Percentiles rank a stretch among this genome's conserved stretches.
phyloP scores from a whole-genome alignment of 2,797 vertebrate species.

The Anguilla megastoma region DNA sequence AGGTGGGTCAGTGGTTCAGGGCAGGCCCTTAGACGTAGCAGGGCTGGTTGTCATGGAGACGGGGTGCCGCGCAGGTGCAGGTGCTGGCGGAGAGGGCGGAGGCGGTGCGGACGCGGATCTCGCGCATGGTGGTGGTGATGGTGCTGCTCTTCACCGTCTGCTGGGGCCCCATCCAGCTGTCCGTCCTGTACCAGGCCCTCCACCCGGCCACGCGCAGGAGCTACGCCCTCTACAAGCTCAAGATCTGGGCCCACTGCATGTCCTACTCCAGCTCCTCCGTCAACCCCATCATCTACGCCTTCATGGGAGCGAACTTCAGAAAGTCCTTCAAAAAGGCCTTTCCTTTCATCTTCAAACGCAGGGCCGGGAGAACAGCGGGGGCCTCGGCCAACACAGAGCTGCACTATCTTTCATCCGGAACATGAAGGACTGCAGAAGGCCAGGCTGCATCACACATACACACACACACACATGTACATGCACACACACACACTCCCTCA shows the following conservation, averaged over 20 bases:
- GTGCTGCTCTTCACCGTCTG: constrained; percentile 69
- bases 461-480: background rate
- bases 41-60: background rate
- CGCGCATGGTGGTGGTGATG: constrained; percentile 74
- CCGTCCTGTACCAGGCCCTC: constrained; percentile 72
- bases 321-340: constrained; percentile 73
- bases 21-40: background rate
- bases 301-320: constrained; percentile 77
- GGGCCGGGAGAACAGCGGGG: constrained; percentile 32
- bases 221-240: constrained; percentile 70
- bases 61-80: constrained; percentile 55
- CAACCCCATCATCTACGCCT: constrained; percentile 72
- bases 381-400: constrained; percentile 52
- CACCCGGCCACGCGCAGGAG: constrained; percentile 57
- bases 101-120: constrained; percentile 63
- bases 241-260: constrained; percentile 78
- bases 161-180: constrained; percentile 73
- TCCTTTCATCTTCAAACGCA: constrained; percentile 62
- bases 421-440: constrained; percentile 34
- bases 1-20: background rate
- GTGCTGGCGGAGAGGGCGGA: constrained; percentile 61
- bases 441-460: constrained; percentile 27
- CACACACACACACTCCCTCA: background rate
- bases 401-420: constrained; percentile 56
- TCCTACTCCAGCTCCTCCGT: constrained; percentile 76